These are phyloP conservation scores for Camelus dromedarius DNA, from an alignment of 2,113 vertebrate genomes.

Conservation along the genomic window DNA sequence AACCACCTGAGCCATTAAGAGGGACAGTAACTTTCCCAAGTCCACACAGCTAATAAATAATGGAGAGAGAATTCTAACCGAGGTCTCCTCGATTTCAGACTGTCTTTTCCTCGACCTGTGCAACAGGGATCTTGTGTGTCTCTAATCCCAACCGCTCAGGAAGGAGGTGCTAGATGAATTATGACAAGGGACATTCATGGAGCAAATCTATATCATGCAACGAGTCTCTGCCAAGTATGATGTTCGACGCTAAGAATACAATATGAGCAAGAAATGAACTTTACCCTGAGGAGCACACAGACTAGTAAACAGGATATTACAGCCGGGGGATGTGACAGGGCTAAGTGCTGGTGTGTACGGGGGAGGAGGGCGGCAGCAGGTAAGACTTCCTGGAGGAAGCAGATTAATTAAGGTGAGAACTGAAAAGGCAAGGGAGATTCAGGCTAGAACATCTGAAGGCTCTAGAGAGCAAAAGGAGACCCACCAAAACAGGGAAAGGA, in stretches of 20 bases:
- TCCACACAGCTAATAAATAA: neutral
- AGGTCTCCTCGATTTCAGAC: neutral
- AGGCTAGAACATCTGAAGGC: neutral
- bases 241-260: neutral
- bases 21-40: neutral
- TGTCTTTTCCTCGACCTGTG: neutral
- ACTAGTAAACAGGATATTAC: slow-evolving; percentile 51
- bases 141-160: neutral
- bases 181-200: neutral
- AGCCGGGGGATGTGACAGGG: neutral
- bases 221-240: neutral
- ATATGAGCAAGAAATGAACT: neutral
- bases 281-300: neutral
- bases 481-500: neutral
- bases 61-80: neutral
- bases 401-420: neutral
- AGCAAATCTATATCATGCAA: neutral
- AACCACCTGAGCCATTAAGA: neutral
- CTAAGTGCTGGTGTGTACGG: neutral
- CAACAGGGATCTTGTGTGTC: neutral
- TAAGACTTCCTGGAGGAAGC: slow-evolving; percentile 48
- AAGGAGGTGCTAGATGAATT: neutral
- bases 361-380: neutral
- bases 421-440: neutral
- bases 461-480: neutral